phyloP scores from a whole-genome alignment of 2,888 invertebrate genomes.

The Microplitis manilae region DNA sequence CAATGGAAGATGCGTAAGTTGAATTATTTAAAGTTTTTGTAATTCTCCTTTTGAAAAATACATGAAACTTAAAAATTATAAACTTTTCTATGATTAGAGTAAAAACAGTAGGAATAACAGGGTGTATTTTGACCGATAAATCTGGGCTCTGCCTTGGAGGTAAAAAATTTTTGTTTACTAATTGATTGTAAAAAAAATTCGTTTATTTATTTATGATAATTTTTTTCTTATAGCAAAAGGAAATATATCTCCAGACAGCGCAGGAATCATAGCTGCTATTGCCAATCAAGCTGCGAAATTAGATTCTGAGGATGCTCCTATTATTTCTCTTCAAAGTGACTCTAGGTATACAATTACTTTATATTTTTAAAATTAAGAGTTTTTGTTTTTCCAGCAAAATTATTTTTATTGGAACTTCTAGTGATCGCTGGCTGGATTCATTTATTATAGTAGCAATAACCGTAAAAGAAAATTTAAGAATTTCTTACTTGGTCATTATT shows the following conservation, averaged over 20 bases:
- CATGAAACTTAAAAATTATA: background rate
- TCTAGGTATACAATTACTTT: slow-evolving; percentile 72
- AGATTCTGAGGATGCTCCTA: slow-evolving; percentile 80
- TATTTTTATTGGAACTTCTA: no score
- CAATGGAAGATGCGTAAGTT: slow-evolving; percentile 65
- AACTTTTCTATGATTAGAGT: slow-evolving; percentile 68
- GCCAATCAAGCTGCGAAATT: slow-evolving; percentile 84
- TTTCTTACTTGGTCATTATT: no score
- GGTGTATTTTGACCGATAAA: slow-evolving; percentile 83
- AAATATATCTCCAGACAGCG: slow-evolving; percentile 80
- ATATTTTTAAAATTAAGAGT: background rate
- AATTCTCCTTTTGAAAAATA: background rate
- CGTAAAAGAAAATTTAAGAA: no score
- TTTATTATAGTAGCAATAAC: no score
- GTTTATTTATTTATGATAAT: slow-evolving; percentile 13
- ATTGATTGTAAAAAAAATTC: background rate
- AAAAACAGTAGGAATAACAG: slow-evolving; percentile 78
- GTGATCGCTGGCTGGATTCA: no score
- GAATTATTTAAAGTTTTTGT: slow-evolving; percentile 7
- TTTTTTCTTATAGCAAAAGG: slow-evolving; percentile 76
- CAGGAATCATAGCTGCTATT: slow-evolving; percentile 84
- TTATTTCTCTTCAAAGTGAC: slow-evolving; percentile 82
- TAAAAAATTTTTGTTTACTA: slow-evolving; percentile 60
- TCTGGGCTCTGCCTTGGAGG: slow-evolving; percentile 85
- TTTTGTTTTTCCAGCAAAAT: background rate